Evolutionary conservation across 1,140 invertebrate genomes (phyloP).

Genomic region (Uloborus diversus): DNA sequence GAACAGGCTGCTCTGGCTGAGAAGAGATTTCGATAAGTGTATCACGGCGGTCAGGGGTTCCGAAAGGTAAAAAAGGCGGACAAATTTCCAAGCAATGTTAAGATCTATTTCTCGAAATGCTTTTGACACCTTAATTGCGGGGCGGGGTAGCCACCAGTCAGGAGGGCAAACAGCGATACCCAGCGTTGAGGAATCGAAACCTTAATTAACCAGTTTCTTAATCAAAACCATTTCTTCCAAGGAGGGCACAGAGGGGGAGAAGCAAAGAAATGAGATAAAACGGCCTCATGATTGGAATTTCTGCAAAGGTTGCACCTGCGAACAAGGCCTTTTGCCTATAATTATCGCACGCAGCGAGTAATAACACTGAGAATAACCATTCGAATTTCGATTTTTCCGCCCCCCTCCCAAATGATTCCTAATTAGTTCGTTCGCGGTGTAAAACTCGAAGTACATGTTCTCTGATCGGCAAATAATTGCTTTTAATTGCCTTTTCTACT

Average conservation of each 20-base stretch:
- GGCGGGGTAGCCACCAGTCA: conserved; percentile 24
- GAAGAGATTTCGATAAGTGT: too few species aligned
- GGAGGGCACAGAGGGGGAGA: neutral
- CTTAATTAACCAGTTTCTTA: conserved; percentile 49
- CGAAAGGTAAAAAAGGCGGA: neutral
- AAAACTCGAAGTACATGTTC: conserved; percentile 30
- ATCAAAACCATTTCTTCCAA: conserved; percentile 39
- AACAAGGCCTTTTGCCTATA: conserved; percentile 39
- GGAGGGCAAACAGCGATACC: conserved; percentile 36
- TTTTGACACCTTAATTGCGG: conserved; percentile 50
- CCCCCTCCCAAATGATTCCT: conserved; percentile 30
- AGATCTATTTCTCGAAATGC: conserved; percentile 1
- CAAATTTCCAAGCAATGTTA: neutral
- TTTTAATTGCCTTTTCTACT: conserved; percentile 49
- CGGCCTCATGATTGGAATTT: conserved; percentile 51
- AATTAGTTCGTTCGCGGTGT: conserved; percentile 46
- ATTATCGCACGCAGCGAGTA: conserved; percentile 39
- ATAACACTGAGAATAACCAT: conserved; percentile 31
- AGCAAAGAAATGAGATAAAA: conserved; percentile 7
- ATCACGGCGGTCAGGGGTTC: too few species aligned
- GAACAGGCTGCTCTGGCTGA: too few species aligned
- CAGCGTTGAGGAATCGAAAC: conserved; percentile 43
- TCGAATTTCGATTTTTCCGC: conserved; percentile 21
- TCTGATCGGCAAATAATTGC: conserved; percentile 48
- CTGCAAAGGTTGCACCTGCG: conserved; percentile 45